These are phyloP conservation scores for Ricordea florida DNA, from an alignment of 92 coral and sea anemone species.

Conservation along the genomic window DNA sequence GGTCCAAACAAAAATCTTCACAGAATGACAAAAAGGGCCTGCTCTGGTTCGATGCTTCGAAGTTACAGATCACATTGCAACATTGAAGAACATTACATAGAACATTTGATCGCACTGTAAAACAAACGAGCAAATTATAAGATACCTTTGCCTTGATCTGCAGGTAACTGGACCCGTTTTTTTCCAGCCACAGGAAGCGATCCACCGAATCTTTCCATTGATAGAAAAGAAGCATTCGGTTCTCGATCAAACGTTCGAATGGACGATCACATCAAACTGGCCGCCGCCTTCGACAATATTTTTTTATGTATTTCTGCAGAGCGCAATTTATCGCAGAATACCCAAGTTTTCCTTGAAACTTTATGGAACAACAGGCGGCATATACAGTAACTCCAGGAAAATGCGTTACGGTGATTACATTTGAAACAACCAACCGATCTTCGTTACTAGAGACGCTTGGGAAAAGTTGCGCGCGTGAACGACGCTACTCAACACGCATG, in stretches of 20 bases:
- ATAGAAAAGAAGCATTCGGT: slow-evolving; percentile 3
- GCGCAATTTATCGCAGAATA: too few species aligned
- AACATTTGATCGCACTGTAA: not conserved
- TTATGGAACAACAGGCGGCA: too few species aligned
- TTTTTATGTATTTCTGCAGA: too few species aligned
- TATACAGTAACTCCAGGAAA: not conserved
- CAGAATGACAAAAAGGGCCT: too few species aligned
- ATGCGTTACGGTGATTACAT: not conserved
- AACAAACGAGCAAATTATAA: not conserved
- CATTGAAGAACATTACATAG: not conserved
- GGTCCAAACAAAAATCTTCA: too few species aligned
- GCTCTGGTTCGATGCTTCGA: too few species aligned
- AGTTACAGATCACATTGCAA: too few species aligned
- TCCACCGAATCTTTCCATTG: slow-evolving; percentile 81
- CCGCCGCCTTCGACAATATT: too few species aligned
- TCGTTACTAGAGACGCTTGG: slow-evolving; percentile 94
- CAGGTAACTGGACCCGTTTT: slow-evolving; percentile 77
- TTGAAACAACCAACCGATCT: slow-evolving; percentile 17
- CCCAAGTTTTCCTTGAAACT: too few species aligned
- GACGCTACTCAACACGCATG: slow-evolving; percentile 85
- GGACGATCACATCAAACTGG: not conserved
- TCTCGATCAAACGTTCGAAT: not conserved
- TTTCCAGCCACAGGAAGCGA: slow-evolving; percentile 64
- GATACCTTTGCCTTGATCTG: slow-evolving; percentile 69
- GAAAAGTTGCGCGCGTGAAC: slow-evolving; percentile 74